A percentile compares a stretch with the other conserved stretches of the same genome.
phyloP scores from a whole-genome alignment of 2,888 invertebrate genomes.

The Trisateles emortualis region DNA sequence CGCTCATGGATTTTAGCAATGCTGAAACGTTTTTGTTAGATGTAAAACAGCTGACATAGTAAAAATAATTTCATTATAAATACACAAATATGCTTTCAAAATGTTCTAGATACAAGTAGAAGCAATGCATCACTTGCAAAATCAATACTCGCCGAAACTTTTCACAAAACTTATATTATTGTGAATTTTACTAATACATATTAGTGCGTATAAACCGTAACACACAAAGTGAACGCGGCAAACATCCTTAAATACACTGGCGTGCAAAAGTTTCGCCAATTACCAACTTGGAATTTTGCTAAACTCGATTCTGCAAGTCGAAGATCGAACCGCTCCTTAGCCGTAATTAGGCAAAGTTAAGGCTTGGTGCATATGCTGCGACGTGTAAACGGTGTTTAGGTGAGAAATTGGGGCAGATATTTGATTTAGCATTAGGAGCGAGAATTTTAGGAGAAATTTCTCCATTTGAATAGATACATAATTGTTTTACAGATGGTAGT shows the following conservation, averaged over 20 bases:
- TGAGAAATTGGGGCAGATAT: background rate
- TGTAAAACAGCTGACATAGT: no score
- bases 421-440: background rate
- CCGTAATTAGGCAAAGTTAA: conserved; percentile 50
- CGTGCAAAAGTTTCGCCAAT: conserved; percentile 52
- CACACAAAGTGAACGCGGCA: conserved; percentile 34
- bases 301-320: conserved; percentile 53
- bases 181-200: conserved; percentile 18
- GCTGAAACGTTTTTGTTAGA: no score
- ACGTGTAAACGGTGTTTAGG: background rate
- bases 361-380: conserved; percentile 25
- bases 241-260: conserved; percentile 51
- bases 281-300: conserved; percentile 49
- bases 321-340: conserved; percentile 52
- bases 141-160: background rate
- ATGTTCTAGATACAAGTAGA: no score
- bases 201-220: conserved; percentile 36
- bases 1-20: no score
- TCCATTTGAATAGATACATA: no score
- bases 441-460: background rate
- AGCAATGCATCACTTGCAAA: background rate
- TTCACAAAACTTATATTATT: background rate
- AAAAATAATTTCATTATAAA: no score
- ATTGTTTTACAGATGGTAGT: no score
- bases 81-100: no score